Base-by-base conservation (phyloP, 64 coral and sea anemone species). In the Montipora foliosa region DNA sequence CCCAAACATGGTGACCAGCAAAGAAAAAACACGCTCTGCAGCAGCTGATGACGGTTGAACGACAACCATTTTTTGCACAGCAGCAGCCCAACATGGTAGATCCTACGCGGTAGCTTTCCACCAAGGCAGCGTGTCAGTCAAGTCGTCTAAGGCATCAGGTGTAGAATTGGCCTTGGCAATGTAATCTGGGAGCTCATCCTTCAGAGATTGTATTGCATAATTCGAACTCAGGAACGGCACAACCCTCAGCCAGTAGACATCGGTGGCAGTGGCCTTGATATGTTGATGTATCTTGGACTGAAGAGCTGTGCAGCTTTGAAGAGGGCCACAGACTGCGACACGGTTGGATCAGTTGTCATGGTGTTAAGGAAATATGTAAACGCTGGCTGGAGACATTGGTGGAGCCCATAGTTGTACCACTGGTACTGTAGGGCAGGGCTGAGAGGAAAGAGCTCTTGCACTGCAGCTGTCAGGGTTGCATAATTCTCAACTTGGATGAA, bases 241-340 rank as follows among this genome's bases (percentile, higher is more conserved):
- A 69, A 11, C 89, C 49, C 24, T 77, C 7, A 81, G 77, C 75
- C 52, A 77, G 74, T 91, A 58, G 77, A 91, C 80, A 47, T 91
- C 89, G 67, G 78, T 78, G 49, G 77, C 64, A 51, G 67, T 67
- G 89, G 89, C 48, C 78, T 24, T 8, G 78, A 91, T 82, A 68
- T 17, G 20, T 82, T 49, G 1, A 82, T 62, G 81, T 49, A 82
- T 53, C 49, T 81, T 44, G 89, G 89, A 78, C 67, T 91, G 78
- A 91, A 91, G 4, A 91, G 77, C 67, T 66, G 64, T 91, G 89
- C 78, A 8, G 89, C 89, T 78, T 49, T 76, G 89, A 91, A 91
- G 72, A 91, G 77, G 24, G 61, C 66, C 61, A 82, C 70, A 61
- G 78, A 91, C 52, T 55, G 52, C 19, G 78, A 79, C 21, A 91